Percentiles rank a stretch among this genome's conserved stretches.
Evolutionary conservation across 2,113 vertebrate species (phyloP).

Genomic region (Marcusenius ussheri): DNA sequence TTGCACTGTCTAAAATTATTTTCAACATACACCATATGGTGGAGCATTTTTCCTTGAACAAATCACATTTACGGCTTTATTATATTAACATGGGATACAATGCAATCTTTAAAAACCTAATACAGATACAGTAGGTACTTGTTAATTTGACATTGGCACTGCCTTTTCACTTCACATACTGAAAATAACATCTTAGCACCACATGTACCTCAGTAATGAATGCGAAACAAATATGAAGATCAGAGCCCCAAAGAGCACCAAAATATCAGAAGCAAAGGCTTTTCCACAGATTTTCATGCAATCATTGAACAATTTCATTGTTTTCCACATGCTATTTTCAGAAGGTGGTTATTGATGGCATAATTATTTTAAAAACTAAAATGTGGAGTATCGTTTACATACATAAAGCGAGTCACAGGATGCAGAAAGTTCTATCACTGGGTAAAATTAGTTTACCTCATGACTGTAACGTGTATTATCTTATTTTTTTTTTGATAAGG

Average conservation of each 20-base stretch:
- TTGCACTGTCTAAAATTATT: background rate
- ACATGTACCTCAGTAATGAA: background rate
- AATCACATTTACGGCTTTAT: background rate
- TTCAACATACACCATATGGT: background rate
- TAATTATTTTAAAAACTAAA: background rate
- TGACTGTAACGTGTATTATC: background rate
- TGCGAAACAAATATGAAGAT: background rate
- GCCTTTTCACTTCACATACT: background rate
- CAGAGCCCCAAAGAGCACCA: background rate
- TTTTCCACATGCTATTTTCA: background rate
- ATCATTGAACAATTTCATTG: background rate
- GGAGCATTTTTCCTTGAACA: background rate
- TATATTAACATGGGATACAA: background rate
- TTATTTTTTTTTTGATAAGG: background rate
- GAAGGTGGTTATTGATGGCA: background rate
- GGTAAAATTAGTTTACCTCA: background rate
- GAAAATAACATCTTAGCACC: background rate
- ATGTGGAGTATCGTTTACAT: background rate
- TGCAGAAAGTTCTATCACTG: background rate
- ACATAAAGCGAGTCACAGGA: background rate
- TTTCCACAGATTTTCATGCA: background rate
- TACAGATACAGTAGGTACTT: background rate
- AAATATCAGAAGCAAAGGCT: background rate
- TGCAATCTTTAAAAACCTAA: background rate
- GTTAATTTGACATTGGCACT: background rate